Base-by-base conservation (phyloP, 2,888 invertebrate genomes). In the Leptinotarsa tumamoca region DNA sequence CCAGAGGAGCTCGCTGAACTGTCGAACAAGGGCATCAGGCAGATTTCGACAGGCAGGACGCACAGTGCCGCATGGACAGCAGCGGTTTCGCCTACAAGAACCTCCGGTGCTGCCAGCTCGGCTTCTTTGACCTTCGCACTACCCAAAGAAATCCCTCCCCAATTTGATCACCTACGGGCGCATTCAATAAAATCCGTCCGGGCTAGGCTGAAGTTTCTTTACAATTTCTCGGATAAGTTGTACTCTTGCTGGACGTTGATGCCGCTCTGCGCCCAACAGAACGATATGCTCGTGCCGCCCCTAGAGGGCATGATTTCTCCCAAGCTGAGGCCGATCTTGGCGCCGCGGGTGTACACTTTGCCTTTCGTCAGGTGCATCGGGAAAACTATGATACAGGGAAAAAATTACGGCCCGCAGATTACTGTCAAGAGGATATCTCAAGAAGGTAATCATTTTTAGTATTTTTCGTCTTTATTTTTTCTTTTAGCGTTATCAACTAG, bases 341-440 rank as follows among this genome's bases (percentile, higher is more conserved):
- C 92, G 0, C 90, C 92, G 0, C 85, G 91, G 69, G 92, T 92
- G 4, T 92, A 92, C 84, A 92, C 92, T 0, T 87, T 93, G 76
- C 92, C 93, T 1, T 89, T 93, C 83, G 92, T 92, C 4, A 86
- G 92, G 71, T 90, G 91, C 77, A 89, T 93, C 14, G 91, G 92
- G n/a, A 90, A 92, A 76, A 93, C 92, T 1, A 93, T 93, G 92
- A 90, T 92, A 14, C 92, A 92, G 85, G 92, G 92, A 21, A 90
- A 91, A 80, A 93, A 92, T 85, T 92, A 92, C 82, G 92, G 92
- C 1, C 93, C 93, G 0, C 92, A 91, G 84, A 92, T 93, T 43
- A 92, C 91, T 7, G 92, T 93, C 15, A 90, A 91, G 80, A 86
- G 93, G 66, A 88, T 93, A 49, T 89, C 90, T 7, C 91, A 91